Conservation (phyloP, 2,797 vertebrate species). For the Sciurus vulgaris region DNA sequence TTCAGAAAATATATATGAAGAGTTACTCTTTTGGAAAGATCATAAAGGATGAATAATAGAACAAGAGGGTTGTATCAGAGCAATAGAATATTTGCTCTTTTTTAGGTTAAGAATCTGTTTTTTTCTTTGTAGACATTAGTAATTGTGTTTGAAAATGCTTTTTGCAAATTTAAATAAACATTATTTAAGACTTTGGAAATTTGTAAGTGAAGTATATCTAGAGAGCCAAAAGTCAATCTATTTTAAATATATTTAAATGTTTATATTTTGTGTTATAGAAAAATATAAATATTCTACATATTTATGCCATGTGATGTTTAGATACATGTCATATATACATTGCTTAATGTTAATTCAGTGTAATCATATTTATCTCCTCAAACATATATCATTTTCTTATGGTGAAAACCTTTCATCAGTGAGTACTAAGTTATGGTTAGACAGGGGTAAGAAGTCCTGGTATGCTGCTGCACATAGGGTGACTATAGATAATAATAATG, state of each 20-base stretch:
- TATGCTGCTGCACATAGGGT: neutral
- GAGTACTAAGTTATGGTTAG: neutral
- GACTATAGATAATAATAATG: neutral
- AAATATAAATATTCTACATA: neutral
- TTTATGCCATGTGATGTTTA: neutral
- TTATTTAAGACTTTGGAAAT: neutral
- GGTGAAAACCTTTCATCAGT: neutral
- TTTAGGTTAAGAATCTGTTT: neutral
- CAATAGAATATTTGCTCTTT: neutral
- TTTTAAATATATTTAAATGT: neutral
- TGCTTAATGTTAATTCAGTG: neutral
- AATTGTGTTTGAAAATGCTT: no score
- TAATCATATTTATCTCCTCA: neutral
- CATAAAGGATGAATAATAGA: conserved; percentile 13
- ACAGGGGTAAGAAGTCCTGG: neutral
- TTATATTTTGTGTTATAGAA: neutral
- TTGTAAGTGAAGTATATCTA: neutral
- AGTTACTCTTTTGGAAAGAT: conserved; percentile 21
- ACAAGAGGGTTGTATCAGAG: neutral
- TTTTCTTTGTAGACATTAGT: conserved; percentile 37
- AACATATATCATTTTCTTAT: neutral
- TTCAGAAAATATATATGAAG: conserved; percentile 11
- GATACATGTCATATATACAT: neutral
- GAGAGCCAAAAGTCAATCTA: conserved; percentile 8
- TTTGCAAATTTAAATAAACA: no score